Percentiles rank a stretch among this genome's conserved stretches.
These are phyloP conservation scores for Neopipo cinnamomea DNA, from an alignment of 2,113 vertebrate genomes.

Conservation along the genomic window DNA sequence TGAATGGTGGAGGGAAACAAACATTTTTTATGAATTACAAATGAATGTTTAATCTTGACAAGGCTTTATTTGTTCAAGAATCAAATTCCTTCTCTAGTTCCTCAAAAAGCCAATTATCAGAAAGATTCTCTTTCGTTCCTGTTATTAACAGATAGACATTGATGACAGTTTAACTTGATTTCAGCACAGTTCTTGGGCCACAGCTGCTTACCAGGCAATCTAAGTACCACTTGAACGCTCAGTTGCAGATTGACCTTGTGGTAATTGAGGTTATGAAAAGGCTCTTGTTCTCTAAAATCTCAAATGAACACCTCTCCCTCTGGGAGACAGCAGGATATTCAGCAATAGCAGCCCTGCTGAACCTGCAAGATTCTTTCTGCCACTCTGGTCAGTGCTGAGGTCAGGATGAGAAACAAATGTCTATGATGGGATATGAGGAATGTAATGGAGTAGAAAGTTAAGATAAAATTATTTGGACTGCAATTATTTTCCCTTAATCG, in stretches of 20 bases:
- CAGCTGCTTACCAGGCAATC: constrained; percentile 67
- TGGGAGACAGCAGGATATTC: constrained; percentile 20
- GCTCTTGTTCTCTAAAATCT: constrained; percentile 74
- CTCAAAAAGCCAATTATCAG: constrained; percentile 70
- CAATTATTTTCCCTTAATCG: not conserved
- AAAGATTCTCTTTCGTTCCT: constrained; percentile 43
- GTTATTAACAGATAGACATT: constrained; percentile 51
- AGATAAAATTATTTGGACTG: not conserved
- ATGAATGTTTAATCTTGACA: constrained; percentile 54
- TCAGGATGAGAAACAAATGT: constrained; percentile 54
- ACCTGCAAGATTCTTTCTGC: constrained; percentile 29
- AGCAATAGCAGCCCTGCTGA: constrained; percentile 18
- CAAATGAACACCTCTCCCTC: constrained; percentile 60
- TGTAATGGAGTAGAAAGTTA: not conserved
- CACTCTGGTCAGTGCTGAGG: not conserved
- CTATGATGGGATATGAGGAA: not conserved
- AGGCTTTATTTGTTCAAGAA: constrained; percentile 67
- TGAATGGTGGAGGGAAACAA: not conserved
- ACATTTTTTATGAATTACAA: constrained; percentile 60
- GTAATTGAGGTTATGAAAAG: constrained; percentile 80
- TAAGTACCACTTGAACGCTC: constrained; percentile 36
- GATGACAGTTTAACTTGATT: constrained; percentile 55
- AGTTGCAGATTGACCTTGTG: constrained; percentile 64
- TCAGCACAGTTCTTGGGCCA: constrained; percentile 32
- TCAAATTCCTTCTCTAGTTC: constrained; percentile 3